Evolutionary conservation across 2,113 vertebrate genomes (phyloP), one percentile per base, ranked within the genome.

Genomic region (Piprites chloris): DNA sequence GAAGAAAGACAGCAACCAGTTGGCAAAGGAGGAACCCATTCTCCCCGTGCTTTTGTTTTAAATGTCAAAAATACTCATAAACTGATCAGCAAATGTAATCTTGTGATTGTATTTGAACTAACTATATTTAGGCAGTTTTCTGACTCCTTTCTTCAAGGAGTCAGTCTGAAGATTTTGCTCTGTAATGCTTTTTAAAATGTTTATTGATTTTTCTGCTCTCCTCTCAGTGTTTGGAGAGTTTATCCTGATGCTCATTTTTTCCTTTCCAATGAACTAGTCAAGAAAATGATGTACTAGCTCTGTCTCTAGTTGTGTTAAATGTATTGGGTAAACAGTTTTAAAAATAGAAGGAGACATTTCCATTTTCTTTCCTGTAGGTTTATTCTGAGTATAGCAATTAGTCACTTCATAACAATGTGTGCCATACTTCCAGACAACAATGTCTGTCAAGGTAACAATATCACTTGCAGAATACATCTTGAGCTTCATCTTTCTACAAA

Each of bases 171-270:
- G 8, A 73, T 82, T 85, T 82, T 39, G 33, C 20, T 91, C 62
- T 27, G 7, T 71, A 79, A 68, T 72, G 66, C 41, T 68, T 93
- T 90, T 89, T 58, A 49, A 83, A 89, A 52, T 61, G 55, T 49
- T 68, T 76, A 66, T 90, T 91, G 78, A 75, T 94, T 84, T 95
- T 88, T 83, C 78, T 90, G 6, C 26, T 91, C 11, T 85, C 27
- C 16, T 84, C 14, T 62, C 44, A 22, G 37, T 58, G 27, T 74
- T 50, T 74, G 50, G 23, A 68, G 58, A 56, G 58, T 66, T 91
- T 85, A 49, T 94, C 65, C 46, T 87, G 49, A 49, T 53, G 32
- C 10, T 89, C 0, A 21, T 77, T 94, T 90, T 86, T 96, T 46
- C 11, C 26, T 85, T 90, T 66, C 35, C 47, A 83, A 42, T 59